These are phyloP conservation scores for Hydropsyche tenuis DNA, from an alignment of 1,140 invertebrate species.

Conservation along the genomic window DNA sequence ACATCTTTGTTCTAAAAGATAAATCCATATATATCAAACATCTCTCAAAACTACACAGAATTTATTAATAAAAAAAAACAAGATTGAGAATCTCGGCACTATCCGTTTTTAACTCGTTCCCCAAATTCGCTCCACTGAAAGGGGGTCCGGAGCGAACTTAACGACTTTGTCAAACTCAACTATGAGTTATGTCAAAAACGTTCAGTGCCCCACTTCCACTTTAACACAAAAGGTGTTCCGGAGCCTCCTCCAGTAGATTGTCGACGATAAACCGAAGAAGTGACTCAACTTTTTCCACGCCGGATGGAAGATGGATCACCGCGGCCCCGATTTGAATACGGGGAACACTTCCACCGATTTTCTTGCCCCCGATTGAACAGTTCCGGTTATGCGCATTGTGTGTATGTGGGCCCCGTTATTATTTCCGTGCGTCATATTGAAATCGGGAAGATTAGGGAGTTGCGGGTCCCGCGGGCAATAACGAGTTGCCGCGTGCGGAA, in stretches of 20 bases:
- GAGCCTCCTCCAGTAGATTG: constrained; percentile 8
- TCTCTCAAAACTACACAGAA: too few relatives aligned
- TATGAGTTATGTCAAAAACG: constrained; percentile 45
- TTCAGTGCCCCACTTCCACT: constrained; percentile 28
- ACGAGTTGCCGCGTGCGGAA: too few relatives aligned
- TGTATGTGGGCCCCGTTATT: too few relatives aligned
- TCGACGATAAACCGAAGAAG: constrained; percentile 3
- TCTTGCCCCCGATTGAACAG: too few relatives aligned
- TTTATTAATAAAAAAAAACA: too few relatives aligned
- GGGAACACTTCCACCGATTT: too few relatives aligned
- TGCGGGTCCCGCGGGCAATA: too few relatives aligned
- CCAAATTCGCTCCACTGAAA: background rate
- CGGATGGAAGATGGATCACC: constrained; percentile 10
- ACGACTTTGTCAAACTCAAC: constrained; percentile 39
- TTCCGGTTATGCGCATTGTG: background rate
- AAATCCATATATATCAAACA: too few relatives aligned
- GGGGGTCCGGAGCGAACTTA: constrained; percentile 7
- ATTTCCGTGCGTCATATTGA: too few relatives aligned
- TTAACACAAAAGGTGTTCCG: constrained; percentile 31
- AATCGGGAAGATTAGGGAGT: too few relatives aligned
- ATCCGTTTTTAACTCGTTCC: background rate
- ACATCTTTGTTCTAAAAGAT: too few relatives aligned
- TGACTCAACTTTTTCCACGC: constrained; percentile 35
- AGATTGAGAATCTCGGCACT: too few relatives aligned
- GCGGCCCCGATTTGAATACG: constrained; percentile 1